Percentiles rank a stretch among this genome's conserved stretches.
phyloP scores from a whole-genome alignment of 2,797 vertebrate species.

The Eospalax fontanierii region DNA sequence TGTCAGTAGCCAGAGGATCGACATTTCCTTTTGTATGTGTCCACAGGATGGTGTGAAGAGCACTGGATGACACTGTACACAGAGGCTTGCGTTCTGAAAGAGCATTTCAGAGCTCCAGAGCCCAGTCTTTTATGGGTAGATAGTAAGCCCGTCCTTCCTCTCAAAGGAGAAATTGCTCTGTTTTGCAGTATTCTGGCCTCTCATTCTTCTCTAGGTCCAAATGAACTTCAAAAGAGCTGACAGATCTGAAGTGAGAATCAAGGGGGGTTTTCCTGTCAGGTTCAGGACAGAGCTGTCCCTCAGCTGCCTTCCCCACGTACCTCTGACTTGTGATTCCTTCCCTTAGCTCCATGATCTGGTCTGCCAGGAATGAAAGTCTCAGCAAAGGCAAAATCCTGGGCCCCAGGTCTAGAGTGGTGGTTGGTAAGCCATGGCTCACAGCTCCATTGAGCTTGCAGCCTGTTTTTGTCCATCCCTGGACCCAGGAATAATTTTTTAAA shows the following conservation, averaged over 20 bases:
- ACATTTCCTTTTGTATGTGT: background rate
- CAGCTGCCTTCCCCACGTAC: background rate
- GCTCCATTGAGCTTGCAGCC: background rate
- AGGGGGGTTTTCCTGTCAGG: background rate
- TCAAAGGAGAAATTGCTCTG: too few relatives aligned
- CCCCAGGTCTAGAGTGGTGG: background rate
- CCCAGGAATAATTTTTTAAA: background rate
- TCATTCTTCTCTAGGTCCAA: background rate
- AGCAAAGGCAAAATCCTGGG: too few relatives aligned
- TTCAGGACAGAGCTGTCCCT: background rate
- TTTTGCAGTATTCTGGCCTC: background rate
- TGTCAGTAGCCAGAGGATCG: background rate
- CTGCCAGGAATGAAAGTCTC: background rate
- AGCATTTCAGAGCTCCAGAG: background rate
- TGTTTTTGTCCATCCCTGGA: background rate
- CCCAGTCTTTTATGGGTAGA: background rate
- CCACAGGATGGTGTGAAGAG: rapidly evolving
- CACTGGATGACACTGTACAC: rapidly evolving
- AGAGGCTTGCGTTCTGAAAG: background rate
- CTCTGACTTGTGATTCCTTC: background rate
- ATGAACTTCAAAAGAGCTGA: background rate
- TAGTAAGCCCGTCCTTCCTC: background rate
- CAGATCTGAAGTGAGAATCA: background rate
- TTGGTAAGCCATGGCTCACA: too few relatives aligned
- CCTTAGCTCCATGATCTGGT: background rate